Evolutionary conservation across 2,888 invertebrate genomes (phyloP).

Genomic region (Apocheima hispidaria): DNA sequence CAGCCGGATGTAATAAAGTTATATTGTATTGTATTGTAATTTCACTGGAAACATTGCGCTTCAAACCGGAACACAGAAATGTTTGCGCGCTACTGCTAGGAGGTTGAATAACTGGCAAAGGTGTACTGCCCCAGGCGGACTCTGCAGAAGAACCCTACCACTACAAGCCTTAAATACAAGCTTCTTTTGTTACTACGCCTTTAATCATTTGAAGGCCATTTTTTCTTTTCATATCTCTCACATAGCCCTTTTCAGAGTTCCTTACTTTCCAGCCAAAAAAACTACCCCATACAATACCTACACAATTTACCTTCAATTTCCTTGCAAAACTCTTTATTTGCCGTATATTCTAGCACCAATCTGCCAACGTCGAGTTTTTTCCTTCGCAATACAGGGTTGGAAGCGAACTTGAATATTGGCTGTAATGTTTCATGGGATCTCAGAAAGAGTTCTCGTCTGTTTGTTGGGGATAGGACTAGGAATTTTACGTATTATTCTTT

Average conservation of each 20-base stretch:
- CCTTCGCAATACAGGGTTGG: constrained; percentile 15
- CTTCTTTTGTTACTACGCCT: no score
- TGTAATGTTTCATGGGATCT: constrained; percentile 18
- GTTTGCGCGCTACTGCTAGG: no score
- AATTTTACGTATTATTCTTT: background rate
- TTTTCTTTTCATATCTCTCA: no score
- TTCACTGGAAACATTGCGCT: no score
- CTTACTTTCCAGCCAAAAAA: background rate
- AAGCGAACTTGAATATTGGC: constrained; percentile 24
- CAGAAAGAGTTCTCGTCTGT: constrained; percentile 1
- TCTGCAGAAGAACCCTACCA: no score
- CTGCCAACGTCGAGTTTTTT: constrained; percentile 19
- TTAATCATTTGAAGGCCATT: background rate
- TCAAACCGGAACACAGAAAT: no score
- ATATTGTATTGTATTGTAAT: no score
- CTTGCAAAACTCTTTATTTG: constrained; percentile 18
- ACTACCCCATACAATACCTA: constrained; percentile 1
- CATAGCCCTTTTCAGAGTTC: background rate
- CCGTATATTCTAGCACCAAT: constrained; percentile 20
- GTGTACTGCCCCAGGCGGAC: no score
- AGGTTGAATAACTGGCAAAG: no score
- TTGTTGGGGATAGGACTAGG: constrained; percentile 3
- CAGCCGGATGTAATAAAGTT: no score
- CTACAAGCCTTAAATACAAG: no score
- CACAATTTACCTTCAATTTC: constrained; percentile 13